Base-by-base conservation (phyloP, 2,888 invertebrate genomes). In the Monopis laevigella region DNA sequence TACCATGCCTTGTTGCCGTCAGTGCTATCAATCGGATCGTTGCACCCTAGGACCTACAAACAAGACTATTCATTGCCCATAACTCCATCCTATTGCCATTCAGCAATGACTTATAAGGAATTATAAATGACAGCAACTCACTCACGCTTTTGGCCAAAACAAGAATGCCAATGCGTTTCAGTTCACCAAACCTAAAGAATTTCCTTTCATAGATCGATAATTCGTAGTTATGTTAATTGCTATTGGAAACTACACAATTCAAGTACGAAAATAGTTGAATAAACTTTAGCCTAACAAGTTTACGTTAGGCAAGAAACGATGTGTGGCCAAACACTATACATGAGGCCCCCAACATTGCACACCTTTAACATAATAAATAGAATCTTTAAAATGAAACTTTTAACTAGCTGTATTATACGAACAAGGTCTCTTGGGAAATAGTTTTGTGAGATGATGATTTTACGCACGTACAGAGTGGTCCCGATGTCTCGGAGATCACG, bases 401-500 rank as follows among this genome's bases (percentile, higher is more conserved):
- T 36, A 36, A 36, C 36, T 36, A 36, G 36, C 19, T 36, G 11
- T 28, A 56, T 61, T 58, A 52, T 55, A 51, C 46, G n/a, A 53
- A 56, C 53, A 42, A 52, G 51, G 50, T 53, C 61, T 56, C 53
- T 48, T 46, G 55, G 62, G 62, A 62, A 62, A 63, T 61, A 59
- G 55, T 58, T 60, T 55, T 53, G 54, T 62, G 56, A 58, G 55
- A 52, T 51, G 43, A 28, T 53, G 55, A 64, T 65, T 71, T 67
- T 62, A 72, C 62, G 72, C 73, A 69, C 71, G 69, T 69, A 65
- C 55, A 48, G 53, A 52, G 51, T 57, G 65, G 67, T 66, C 67
- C 36, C 36, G 36, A 65, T 65, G 66, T 67, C 68, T 56, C 65
- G 64, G 53, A 48, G 53, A 51, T 52, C 63, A 64, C 65, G 65